phyloP scores from a whole-genome alignment of 1,140 invertebrate species.

The Drosophila tani region DNA sequence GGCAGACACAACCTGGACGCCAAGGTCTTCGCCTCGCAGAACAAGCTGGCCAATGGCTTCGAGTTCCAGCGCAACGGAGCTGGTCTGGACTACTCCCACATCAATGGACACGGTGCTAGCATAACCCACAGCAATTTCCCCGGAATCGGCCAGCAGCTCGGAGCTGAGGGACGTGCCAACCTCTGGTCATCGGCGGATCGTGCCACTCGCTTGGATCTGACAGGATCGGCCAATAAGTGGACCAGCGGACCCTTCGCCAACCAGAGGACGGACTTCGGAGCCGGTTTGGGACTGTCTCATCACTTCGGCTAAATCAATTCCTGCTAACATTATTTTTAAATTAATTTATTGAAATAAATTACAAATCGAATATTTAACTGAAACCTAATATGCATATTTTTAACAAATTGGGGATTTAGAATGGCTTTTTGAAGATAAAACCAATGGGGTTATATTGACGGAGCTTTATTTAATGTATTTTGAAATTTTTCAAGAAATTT shows the following conservation, averaged over 20 bases:
- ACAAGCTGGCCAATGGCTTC: too few species aligned
- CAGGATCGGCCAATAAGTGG: conserved; percentile 69
- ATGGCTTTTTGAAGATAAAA: too few species aligned
- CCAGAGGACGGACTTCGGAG: conserved; percentile 62
- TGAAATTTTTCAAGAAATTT: neutral
- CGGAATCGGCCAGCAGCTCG: conserved; percentile 68
- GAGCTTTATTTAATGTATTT: neutral
- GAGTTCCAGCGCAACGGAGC: too few species aligned
- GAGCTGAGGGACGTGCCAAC: conserved; percentile 68
- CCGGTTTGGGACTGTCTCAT: conserved; percentile 63
- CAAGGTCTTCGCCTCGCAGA: too few species aligned
- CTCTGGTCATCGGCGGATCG: conserved; percentile 74
- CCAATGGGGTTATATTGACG: neutral
- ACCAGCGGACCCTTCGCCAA: conserved; percentile 64
- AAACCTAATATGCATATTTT: too few species aligned
- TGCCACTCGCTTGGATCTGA: conserved; percentile 70
- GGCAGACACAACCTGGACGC: too few species aligned
- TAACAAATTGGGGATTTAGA: neutral
- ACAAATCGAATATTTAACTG: neutral
- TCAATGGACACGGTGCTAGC: too few species aligned
- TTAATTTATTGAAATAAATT: conserved; percentile 1
- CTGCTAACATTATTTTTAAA: neutral
- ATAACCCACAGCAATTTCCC: conserved; percentile 76
- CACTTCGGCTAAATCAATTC: conserved; percentile 55
- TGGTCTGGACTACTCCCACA: too few species aligned